Conservation (phyloP, 2,113 vertebrate species). For the Cyanocitta stelleri region DNA sequence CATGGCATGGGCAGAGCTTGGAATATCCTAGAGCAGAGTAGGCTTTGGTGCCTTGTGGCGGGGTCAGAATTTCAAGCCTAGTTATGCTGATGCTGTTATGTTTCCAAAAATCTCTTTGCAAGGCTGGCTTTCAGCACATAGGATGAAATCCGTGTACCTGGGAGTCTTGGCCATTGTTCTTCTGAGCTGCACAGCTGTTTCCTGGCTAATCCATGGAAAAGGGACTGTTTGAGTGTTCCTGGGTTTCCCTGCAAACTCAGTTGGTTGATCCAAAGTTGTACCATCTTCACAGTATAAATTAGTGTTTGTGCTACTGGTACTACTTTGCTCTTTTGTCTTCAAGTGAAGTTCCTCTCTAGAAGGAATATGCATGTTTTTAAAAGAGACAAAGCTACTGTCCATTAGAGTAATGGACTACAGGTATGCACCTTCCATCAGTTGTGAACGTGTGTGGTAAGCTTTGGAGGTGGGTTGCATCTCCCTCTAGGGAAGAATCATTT, state of each 20-base stretch:
- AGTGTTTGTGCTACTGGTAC: neutral
- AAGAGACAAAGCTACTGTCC: neutral
- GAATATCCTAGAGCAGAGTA: neutral
- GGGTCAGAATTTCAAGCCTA: neutral
- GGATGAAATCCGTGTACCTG: accelerated
- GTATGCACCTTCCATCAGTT: neutral
- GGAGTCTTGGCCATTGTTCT: neutral
- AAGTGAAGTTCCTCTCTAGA: neutral
- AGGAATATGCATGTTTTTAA: neutral
- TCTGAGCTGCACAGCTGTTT: neutral
- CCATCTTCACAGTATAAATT: neutral
- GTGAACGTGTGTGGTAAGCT: neutral
- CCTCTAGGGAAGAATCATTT: neutral
- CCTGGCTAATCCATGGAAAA: neutral
- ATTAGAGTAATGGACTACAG: neutral
- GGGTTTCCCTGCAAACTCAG: neutral
- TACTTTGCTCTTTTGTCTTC: neutral
- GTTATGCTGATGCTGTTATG: neutral
- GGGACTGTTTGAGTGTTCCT: neutral
- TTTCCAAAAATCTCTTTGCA: neutral
- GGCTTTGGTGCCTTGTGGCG: neutral
- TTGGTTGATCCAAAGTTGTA: neutral
- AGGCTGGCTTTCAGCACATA: neutral
- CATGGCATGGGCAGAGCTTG: neutral
- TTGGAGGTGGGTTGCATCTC: neutral